Evolutionary conservation across 2,797 vertebrate genomes (phyloP).

Genomic region (Gymnocypris eckloni): DNA sequence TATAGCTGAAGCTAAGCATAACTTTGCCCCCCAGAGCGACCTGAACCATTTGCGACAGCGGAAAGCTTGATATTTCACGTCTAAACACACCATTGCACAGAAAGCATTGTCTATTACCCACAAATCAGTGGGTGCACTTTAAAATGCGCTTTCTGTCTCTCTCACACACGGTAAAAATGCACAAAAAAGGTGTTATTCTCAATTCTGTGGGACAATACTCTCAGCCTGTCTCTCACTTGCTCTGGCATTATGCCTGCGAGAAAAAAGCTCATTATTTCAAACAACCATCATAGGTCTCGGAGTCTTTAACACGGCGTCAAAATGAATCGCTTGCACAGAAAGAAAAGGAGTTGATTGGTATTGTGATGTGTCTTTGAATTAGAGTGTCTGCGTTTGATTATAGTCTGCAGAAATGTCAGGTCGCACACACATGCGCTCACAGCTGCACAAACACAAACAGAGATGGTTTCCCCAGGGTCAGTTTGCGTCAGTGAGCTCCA

Average conservation of each 20-base stretch:
- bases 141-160: constrained; percentile 2
- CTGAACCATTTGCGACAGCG: neutral
- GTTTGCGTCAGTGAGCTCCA: constrained; percentile 13
- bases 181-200: constrained; percentile 25
- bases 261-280: constrained; percentile 45
- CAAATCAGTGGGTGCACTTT: constrained; percentile 44
- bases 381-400: constrained; percentile 36
- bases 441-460: constrained; percentile 32
- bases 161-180: neutral
- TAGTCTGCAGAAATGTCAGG: constrained; percentile 34
- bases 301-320: constrained; percentile 22
- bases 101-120: constrained; percentile 41
- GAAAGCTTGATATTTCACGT: constrained; percentile 41
- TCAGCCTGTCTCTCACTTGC: constrained; percentile 15
- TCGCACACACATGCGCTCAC: neutral
- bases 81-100: constrained; percentile 18
- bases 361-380: constrained; percentile 45
- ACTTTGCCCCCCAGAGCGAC: constrained; percentile 39
- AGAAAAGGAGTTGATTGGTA: constrained; percentile 32
- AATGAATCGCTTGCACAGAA: constrained; percentile 15
- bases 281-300: constrained; percentile 28
- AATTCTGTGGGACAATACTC: constrained; percentile 8
- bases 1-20: constrained; percentile 36
- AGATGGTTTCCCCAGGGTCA: constrained; percentile 10
- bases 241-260: constrained; percentile 16